Conservation (phyloP, 1,140 invertebrate species). For the Scaptomyza pallida region DNA sequence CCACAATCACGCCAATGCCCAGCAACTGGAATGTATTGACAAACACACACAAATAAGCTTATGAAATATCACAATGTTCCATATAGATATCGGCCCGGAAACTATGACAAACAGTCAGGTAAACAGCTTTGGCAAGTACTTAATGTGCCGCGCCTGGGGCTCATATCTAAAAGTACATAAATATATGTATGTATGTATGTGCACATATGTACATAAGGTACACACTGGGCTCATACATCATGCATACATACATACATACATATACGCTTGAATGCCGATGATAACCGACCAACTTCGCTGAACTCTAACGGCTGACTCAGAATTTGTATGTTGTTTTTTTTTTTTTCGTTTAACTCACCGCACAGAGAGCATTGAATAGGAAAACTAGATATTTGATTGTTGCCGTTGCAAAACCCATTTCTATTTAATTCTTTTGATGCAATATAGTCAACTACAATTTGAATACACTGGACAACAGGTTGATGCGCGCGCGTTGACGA, state of each 20-base stretch:
- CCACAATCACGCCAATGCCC: constrained; percentile 56
- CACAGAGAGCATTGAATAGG: constrained; percentile 61
- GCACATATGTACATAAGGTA: too few relatives aligned
- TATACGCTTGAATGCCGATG: constrained; percentile 27
- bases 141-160: constrained; percentile 15
- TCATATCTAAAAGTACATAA: not conserved
- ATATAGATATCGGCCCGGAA: constrained; percentile 8
- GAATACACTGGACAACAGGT: not conserved
- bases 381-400: constrained; percentile 67
- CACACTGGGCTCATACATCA: constrained; percentile 20
- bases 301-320: constrained; percentile 35
- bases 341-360: constrained; percentile 53
- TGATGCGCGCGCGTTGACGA: constrained; percentile 34
- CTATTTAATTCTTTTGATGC: not conserved
- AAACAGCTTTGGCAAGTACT: constrained; percentile 10
- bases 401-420: constrained; percentile 68
- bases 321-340: not conserved
- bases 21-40: constrained; percentile 46
- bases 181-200: not conserved
- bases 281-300: constrained; percentile 11
- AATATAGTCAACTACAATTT: not conserved
- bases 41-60: not conserved
- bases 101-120: not conserved
- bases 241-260: too few relatives aligned
- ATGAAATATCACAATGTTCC: constrained; percentile 11